Evolutionary conservation across 2,888 invertebrate species (phyloP).

Genomic region (Hybos culiciformis): DNA sequence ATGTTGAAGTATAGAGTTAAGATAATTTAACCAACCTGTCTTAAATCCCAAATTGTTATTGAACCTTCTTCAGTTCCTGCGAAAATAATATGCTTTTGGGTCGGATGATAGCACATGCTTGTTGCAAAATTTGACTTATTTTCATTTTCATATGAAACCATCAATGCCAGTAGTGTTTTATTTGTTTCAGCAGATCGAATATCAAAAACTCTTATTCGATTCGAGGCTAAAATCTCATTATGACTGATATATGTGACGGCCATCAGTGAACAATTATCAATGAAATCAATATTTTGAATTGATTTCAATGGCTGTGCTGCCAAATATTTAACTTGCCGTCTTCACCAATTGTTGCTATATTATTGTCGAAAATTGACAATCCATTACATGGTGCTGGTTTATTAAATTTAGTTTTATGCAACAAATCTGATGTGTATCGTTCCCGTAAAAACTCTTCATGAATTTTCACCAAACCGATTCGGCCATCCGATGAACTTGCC

Average conservation of each 20-base stretch:
- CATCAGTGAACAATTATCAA: slow-evolving; percentile 70
- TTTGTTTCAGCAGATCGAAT: slow-evolving; percentile 50
- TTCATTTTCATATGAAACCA: slow-evolving; percentile 58
- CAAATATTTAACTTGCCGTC: slow-evolving; percentile 54
- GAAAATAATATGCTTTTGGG: slow-evolving; percentile 69
- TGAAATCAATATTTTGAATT: slow-evolving; percentile 42
- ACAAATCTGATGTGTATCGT: slow-evolving; percentile 46
- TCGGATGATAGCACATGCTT: slow-evolving; percentile 69
- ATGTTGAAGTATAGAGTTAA: too few relatives aligned
- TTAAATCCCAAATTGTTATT: slow-evolving; percentile 78
- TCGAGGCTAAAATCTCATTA: slow-evolving; percentile 63
- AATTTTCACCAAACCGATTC: slow-evolving; percentile 16
- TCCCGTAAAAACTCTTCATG: slow-evolving; percentile 38
- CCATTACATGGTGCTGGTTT: slow-evolving; percentile 58
- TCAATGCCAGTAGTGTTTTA: slow-evolving; percentile 45
- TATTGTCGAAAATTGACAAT: slow-evolving; percentile 59
- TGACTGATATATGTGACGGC: slow-evolving; percentile 61
- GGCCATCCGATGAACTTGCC: slow-evolving; percentile 50
- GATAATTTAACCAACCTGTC: too few relatives aligned
- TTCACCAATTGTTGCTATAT: slow-evolving; percentile 71
- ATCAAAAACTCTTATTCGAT: slow-evolving; percentile 85
- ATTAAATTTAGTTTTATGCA: slow-evolving; percentile 48
- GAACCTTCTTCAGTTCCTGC: slow-evolving; percentile 81
- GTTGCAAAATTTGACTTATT: slow-evolving; percentile 45
- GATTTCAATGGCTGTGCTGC: slow-evolving; percentile 37